These are phyloP conservation scores for Rhagophthalmus giganteus DNA, from an alignment of 2,888 invertebrate species.

Conservation along the genomic window DNA sequence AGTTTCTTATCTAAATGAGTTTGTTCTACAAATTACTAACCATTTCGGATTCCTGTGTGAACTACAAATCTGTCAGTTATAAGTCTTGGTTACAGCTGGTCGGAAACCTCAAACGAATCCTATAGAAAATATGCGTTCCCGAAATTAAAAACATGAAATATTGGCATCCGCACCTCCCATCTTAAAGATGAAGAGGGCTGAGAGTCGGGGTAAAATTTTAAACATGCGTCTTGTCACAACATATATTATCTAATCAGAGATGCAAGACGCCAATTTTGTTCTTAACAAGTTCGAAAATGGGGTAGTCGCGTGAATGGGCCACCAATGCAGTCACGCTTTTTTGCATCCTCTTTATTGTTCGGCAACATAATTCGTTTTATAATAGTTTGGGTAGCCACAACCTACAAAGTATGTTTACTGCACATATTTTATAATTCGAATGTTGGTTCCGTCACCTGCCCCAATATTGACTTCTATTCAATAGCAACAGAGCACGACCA, in stretches of 20 bases:
- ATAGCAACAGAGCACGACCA: slow-evolving; percentile 32
- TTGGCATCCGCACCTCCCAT: slow-evolving; percentile 31
- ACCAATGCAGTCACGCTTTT: slow-evolving; percentile 2
- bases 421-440: slow-evolving; percentile 13
- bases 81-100: slow-evolving; percentile 21
- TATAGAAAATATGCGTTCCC: slow-evolving; percentile 30
- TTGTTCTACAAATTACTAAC: slow-evolving; percentile 30
- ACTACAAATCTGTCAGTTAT: slow-evolving; percentile 23
- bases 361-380: slow-evolving; percentile 9
- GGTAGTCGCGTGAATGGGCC: slow-evolving; percentile 2
- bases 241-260: no score
- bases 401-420: slow-evolving; percentile 13
- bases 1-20: slow-evolving; percentile 20
- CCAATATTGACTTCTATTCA: slow-evolving; percentile 40
- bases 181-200: slow-evolving; percentile 14
- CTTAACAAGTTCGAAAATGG: background rate
- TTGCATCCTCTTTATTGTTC: background rate
- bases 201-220: slow-evolving; percentile 17
- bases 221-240: slow-evolving; percentile 22
- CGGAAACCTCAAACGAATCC: slow-evolving; percentile 26
- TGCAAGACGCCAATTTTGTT: no score
- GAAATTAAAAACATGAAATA: slow-evolving; percentile 35
- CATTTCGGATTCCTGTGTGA: slow-evolving; percentile 15
- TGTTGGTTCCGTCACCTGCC: slow-evolving; percentile 40
- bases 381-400: slow-evolving; percentile 21